These are phyloP conservation scores for Gavialis gangeticus DNA, from an alignment of 2,113 vertebrate species.

Conservation along the genomic window DNA sequence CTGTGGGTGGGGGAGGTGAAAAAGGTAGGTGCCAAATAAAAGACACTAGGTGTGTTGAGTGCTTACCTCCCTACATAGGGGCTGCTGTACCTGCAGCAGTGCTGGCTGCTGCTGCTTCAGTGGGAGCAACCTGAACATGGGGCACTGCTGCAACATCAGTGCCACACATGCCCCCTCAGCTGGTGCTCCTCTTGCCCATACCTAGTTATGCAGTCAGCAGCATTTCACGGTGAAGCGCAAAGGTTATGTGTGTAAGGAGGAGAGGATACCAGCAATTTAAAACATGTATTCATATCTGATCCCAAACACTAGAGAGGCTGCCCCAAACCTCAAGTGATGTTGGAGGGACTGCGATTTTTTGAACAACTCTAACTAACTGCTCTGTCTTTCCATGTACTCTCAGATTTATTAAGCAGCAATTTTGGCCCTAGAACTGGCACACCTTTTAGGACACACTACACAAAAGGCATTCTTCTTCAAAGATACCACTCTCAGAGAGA, in stretches of 20 bases:
- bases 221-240: not conserved
- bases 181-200: no score
- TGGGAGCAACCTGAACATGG: no score
- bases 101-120: no score
- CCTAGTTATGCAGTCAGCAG: not conserved
- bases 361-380: not conserved
- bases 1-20: no score
- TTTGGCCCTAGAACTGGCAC: not conserved
- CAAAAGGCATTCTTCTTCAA: not conserved
- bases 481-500: not conserved
- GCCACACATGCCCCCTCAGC: no score
- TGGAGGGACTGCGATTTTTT: not conserved
- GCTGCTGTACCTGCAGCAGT: no score
- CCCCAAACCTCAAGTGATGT: not conserved
- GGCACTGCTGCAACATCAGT: no score
- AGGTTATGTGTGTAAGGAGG: not conserved
- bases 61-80: no score
- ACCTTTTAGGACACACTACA: not conserved
- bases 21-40: no score
- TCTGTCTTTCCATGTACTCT: not conserved
- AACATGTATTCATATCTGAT: not conserved
- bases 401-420: no score
- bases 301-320: not conserved
- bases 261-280: not conserved
- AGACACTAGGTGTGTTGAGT: no score